Base-by-base conservation (phyloP, 1,140 invertebrate species). In the Aphelenchoides fujianensis region DNA sequence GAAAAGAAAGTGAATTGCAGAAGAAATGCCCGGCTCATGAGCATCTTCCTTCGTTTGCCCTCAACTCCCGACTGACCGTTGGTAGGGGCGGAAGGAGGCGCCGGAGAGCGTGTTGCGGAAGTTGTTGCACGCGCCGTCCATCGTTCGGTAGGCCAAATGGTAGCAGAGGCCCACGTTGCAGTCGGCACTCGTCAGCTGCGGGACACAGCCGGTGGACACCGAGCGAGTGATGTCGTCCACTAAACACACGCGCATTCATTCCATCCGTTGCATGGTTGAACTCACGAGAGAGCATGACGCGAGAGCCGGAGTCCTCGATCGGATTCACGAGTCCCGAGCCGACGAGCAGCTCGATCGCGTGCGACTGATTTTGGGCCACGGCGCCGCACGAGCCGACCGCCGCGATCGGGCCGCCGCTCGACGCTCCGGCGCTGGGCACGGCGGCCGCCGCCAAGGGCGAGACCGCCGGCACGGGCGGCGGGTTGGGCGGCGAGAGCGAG, bases 141-240 rank as follows among this genome's bases (percentile, higher is more conserved):
- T 57, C 23, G 71, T 63, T 35, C 79, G 66, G 68, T 78, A 80
- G 28, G 72, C 69, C 16, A 80, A 70, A 64, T 80, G 80, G 28
- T 75, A 80, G 68, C 79, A 80, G 16, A 80, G 61, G 16, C 64
- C 70, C 16, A n/a, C 31, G 16, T 78, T 62, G 62, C 77, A 84
- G 36, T 81, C 76, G 12, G 57, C 57, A 19, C 31, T 5, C n/a
- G 32, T 30, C 9, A 74, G 28, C 72, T 83, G 71, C 12, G 82
- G 83, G 28, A 84, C 83, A 77, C 82, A 83, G 36, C 82, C 83
- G 32, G 68, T 74, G 9, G 76, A 63, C 23, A 84, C 82, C 52
- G 75, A 61, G 54, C 77, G 41, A 3, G 83, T 82, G 36, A 82
- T 78, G 37, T 82, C 81, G 62, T 84, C 83, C 23, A 82, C 70